phyloP scores from a whole-genome alignment of 2,797 vertebrate species.

The Acanthurus leucopareius region DNA sequence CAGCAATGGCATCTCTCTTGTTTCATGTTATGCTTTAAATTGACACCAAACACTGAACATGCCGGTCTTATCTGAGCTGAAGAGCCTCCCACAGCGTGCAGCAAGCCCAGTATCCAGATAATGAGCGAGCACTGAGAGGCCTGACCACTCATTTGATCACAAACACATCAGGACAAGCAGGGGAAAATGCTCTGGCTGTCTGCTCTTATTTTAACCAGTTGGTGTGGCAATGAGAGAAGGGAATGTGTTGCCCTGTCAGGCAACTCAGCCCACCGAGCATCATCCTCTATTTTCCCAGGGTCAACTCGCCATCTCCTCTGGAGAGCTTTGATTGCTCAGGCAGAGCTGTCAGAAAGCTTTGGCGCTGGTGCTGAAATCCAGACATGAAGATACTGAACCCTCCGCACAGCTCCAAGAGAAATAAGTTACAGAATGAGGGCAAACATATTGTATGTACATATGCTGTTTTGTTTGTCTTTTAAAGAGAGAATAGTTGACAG shows the following conservation, averaged over 20 bases:
- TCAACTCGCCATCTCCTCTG: slow-evolving; percentile 43
- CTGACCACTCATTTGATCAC: slow-evolving; percentile 68
- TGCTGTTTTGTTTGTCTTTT: slow-evolving; percentile 28
- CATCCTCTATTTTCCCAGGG: slow-evolving; percentile 60
- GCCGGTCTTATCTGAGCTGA: slow-evolving; percentile 71
- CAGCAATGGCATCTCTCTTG: slow-evolving; percentile 17
- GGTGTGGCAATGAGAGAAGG: slow-evolving; percentile 64
- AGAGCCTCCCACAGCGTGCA: slow-evolving; percentile 63
- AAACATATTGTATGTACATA: background rate
- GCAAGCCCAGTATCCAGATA: slow-evolving; percentile 65
- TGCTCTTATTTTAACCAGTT: slow-evolving; percentile 63
- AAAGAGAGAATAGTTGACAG: slow-evolving; percentile 14
- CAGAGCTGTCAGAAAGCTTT: slow-evolving; percentile 54
- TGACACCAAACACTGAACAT: slow-evolving; percentile 64
- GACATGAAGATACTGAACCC: slow-evolving; percentile 42
- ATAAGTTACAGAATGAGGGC: slow-evolving; percentile 26
- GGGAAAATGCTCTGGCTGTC: slow-evolving; percentile 47
- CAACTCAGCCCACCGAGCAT: slow-evolving; percentile 34
- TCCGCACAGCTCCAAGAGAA: slow-evolving; percentile 1
- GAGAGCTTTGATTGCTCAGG: slow-evolving; percentile 45
- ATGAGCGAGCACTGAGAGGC: slow-evolving; percentile 57
- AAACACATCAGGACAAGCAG: slow-evolving; percentile 63
- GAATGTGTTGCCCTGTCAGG: slow-evolving; percentile 55
- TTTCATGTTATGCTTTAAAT: slow-evolving; percentile 47
- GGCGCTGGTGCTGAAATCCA: slow-evolving; percentile 58